These are phyloP conservation scores for Amphibalanus amphitrite DNA, from an alignment of 1,140 invertebrate genomes.

Conservation along the genomic window DNA sequence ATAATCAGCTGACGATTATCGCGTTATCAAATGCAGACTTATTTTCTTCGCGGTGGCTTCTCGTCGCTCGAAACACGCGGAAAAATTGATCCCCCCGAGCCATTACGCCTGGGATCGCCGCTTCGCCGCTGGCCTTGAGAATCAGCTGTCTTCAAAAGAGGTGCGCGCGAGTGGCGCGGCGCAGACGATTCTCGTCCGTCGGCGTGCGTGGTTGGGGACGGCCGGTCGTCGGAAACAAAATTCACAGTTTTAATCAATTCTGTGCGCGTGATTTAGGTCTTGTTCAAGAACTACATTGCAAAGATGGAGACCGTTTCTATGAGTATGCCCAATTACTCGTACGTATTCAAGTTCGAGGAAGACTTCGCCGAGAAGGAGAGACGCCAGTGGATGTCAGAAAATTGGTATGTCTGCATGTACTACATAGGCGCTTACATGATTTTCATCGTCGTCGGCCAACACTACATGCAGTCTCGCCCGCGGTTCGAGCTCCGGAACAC, in stretches of 20 bases:
- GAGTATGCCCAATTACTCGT: constrained; percentile 28
- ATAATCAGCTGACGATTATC: too few relatives aligned
- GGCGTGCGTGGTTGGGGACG: too few relatives aligned
- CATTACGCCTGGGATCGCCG: background rate
- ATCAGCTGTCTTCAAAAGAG: background rate
- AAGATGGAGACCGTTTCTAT: background rate
- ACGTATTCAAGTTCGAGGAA: constrained; percentile 85
- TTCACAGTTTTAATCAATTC: background rate
- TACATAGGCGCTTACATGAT: constrained; percentile 82
- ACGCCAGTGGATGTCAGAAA: constrained; percentile 81
- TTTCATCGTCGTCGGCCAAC: constrained; percentile 78
- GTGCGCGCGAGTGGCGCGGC: background rate
- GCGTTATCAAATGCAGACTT: too few relatives aligned
- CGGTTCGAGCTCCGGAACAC: constrained; percentile 69
- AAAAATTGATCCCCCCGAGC: background rate
- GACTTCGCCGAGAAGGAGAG: constrained; percentile 75
- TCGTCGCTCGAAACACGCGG: too few relatives aligned
- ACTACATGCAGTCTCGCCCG: constrained; percentile 75
- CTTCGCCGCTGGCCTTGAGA: background rate
- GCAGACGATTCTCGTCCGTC: background rate
- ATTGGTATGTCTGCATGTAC: constrained; percentile 87
- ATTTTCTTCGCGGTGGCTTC: too few relatives aligned
- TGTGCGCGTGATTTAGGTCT: background rate
- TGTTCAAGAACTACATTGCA: background rate
- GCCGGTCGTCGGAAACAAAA: background rate